Evolutionary conservation across 2,797 vertebrate genomes (phyloP).

Genomic region (Xenopus petersii): DNA sequence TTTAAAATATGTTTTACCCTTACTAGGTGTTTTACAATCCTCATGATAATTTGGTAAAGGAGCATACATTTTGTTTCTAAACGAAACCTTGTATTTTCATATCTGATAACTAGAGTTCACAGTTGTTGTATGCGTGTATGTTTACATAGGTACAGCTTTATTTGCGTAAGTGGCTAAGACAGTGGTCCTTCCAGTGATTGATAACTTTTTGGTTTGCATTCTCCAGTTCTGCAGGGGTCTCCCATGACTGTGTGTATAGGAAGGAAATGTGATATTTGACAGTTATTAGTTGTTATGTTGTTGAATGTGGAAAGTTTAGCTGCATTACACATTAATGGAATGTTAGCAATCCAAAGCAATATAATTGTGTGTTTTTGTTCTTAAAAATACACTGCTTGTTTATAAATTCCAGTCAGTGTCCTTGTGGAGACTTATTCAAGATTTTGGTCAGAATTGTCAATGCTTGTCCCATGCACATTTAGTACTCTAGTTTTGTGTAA

Average conservation of each 20-base stretch:
- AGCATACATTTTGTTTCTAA: conserved; percentile 8
- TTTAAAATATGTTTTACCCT: conserved; percentile 27
- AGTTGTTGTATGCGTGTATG: neutral
- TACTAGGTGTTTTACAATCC: conserved; percentile 18
- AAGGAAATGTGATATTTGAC: neutral
- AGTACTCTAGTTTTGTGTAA: too few relatives aligned
- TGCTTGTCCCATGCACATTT: too few relatives aligned
- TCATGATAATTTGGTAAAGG: conserved; percentile 18
- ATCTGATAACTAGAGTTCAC: conserved; percentile 21
- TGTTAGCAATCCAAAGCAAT: too few relatives aligned
- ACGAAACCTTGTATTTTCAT: conserved; percentile 10
- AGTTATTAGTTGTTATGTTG: neutral
- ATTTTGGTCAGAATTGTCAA: too few relatives aligned
- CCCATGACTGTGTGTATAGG: too few relatives aligned
- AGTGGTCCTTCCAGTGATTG: neutral
- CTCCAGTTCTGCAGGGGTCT: too few relatives aligned
- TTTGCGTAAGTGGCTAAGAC: neutral
- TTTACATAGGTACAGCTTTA: conserved; percentile 7
- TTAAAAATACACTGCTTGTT: too few relatives aligned
- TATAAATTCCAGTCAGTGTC: too few relatives aligned
- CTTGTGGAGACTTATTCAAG: too few relatives aligned
- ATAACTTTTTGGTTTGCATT: neutral
- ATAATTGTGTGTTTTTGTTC: too few relatives aligned
- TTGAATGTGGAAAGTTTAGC: neutral
- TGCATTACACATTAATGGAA: neutral